Percentiles rank a stretch among this genome's conserved stretches.
phyloP scores from a whole-genome alignment of 2,113 vertebrate species.

The Phoenicopterus ruber region DNA sequence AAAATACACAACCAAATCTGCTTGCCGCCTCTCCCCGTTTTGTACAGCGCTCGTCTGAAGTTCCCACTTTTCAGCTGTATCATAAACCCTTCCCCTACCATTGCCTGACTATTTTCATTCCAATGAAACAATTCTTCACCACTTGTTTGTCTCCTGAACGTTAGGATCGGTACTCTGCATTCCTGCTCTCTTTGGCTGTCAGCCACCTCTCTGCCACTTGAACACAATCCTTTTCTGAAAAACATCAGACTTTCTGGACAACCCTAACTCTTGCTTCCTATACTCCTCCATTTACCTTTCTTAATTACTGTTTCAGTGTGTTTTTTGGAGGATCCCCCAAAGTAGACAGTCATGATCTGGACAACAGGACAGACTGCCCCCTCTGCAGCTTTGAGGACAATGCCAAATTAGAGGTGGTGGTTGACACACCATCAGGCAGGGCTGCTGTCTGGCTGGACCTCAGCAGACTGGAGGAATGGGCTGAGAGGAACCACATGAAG shows the following conservation, averaged over 20 bases:
- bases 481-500: not conserved
- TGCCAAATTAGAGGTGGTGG: not conserved
- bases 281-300: not conserved
- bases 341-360: not conserved
- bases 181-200: not conserved
- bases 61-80: not conserved
- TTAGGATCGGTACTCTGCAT: not conserved
- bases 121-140: not conserved
- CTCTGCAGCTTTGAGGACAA: not conserved
- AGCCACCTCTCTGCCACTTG: not conserved
- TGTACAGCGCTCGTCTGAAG: not conserved
- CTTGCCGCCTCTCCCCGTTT: not conserved
- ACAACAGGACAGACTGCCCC: not conserved
- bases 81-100: not conserved
- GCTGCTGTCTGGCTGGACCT: accelerated
- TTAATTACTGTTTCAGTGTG: not conserved
- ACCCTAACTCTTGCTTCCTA: not conserved
- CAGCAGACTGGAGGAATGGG: accelerated
- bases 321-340: not conserved
- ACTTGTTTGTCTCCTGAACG: not conserved
- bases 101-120: not conserved
- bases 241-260: not conserved
- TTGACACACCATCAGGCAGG: not conserved
- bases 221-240: not conserved
- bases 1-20: not conserved